phyloP scores from a whole-genome alignment of 2,888 invertebrate species.

The Sialis lutaria region DNA sequence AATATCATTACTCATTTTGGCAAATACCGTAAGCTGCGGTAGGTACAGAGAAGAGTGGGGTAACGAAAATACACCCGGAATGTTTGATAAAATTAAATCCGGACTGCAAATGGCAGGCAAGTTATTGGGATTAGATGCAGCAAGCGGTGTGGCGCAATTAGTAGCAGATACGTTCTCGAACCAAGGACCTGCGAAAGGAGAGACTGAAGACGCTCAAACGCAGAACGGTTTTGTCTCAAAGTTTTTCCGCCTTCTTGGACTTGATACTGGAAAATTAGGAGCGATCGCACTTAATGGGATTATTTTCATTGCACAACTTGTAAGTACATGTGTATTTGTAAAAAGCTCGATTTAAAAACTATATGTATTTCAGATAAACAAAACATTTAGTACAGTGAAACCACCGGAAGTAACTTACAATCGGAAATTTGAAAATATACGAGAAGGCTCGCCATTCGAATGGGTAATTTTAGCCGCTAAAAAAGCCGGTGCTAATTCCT shows the following conservation, averaged over 20 bases:
- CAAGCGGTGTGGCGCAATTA: conserved; percentile 40
- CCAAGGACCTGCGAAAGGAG: conserved; percentile 12
- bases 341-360: too few relatives aligned
- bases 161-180: conserved; percentile 35
- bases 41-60: too few relatives aligned
- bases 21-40: too few relatives aligned
- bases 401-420: conserved; percentile 20
- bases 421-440: conserved; percentile 10
- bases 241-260: conserved; percentile 52
- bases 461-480: conserved; percentile 44
- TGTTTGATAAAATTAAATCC: conserved; percentile 28
- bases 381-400: conserved; percentile 30
- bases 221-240: conserved; percentile 26
- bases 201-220: conserved; percentile 15
- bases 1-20: too few relatives aligned
- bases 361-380: conserved; percentile 36
- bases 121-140: conserved; percentile 27
- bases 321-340: conserved; percentile 23
- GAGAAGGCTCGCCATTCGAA: conserved; percentile 29
- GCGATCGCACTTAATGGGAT: conserved; percentile 70
- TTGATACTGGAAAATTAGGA: conserved; percentile 58
- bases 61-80: conserved; percentile 13
- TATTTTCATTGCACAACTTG: conserved; percentile 71
- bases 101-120: conserved; percentile 31
- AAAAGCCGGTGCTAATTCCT: conserved; percentile 9